phyloP scores from a whole-genome alignment of 1,140 invertebrate species.

The Drosophila biarmipes region DNA sequence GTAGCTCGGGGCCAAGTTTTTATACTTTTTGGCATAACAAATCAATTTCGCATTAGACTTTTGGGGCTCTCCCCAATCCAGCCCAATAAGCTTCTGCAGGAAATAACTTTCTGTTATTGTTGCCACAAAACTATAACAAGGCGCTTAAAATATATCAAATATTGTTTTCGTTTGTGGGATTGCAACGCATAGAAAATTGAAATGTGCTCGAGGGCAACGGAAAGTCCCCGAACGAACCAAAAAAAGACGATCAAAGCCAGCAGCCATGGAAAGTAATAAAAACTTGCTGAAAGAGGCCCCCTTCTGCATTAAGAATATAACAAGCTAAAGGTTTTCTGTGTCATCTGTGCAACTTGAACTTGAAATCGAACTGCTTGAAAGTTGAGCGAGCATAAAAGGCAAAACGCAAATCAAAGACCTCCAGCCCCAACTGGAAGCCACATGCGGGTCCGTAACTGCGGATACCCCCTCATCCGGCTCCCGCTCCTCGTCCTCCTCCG shows the following conservation, averaged over 20 bases:
- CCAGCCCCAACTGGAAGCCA: constrained; percentile 29
- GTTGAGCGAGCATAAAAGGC: constrained; percentile 47
- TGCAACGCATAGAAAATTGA: constrained; percentile 65
- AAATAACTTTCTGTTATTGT: constrained; percentile 70
- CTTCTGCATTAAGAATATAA: constrained; percentile 55
- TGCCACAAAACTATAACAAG: constrained; percentile 72
- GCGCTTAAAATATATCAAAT: constrained; percentile 60
- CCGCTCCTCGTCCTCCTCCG: not conserved
- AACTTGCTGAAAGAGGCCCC: constrained; percentile 22
- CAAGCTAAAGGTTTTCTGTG: constrained; percentile 48
- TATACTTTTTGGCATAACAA: constrained; percentile 61
- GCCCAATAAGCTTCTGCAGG: constrained; percentile 35
- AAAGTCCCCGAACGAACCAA: constrained; percentile 43
- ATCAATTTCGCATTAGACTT: constrained; percentile 65
- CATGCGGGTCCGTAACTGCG: constrained; percentile 21
- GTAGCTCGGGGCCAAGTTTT: constrained; percentile 45
- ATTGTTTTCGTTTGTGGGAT: constrained; percentile 48
- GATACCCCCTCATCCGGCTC: constrained; percentile 1
- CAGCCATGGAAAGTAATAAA: constrained; percentile 39
- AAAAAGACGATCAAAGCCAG: constrained; percentile 24
- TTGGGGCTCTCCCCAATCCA: constrained; percentile 36
- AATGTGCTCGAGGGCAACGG: constrained; percentile 46
- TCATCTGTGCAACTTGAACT: constrained; percentile 61
- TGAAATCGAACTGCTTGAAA: constrained; percentile 66
- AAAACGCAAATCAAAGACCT: constrained; percentile 62